Evolutionary conservation across 2,888 invertebrate genomes (phyloP).

Genomic region (Nephrotoma guestfalica): DNA sequence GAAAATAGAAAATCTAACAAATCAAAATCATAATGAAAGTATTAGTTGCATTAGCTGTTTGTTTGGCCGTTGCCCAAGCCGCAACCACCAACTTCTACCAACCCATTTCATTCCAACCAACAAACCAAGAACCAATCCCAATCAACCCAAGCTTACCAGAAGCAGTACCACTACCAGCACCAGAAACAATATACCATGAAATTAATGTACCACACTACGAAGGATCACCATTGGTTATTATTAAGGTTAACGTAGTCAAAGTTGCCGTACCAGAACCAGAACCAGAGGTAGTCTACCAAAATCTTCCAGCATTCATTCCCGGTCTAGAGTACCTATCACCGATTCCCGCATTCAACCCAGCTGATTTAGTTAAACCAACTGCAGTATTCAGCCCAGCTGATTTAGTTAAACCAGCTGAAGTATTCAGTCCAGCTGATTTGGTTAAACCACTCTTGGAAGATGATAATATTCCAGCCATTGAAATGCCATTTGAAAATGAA

Average conservation of each 20-base stretch:
- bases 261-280: neutral
- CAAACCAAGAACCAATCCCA: neutral
- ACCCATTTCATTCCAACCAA: neutral
- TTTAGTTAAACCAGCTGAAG: neutral
- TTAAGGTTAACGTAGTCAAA: neutral
- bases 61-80: neutral
- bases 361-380: neutral
- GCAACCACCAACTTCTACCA: neutral
- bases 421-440: neutral
- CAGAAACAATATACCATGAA: neutral
- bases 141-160: neutral
- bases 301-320: neutral
- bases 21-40: neutral
- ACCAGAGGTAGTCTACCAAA: neutral
- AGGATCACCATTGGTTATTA: neutral
- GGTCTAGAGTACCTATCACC: neutral
- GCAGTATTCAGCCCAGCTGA: neutral
- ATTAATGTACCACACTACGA: neutral
- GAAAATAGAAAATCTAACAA: neutral
- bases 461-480: neutral
- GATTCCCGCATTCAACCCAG: neutral
- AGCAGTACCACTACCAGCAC: neutral
- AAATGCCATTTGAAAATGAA: neutral
- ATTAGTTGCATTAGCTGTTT: neutral
- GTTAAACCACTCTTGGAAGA: neutral